A percentile compares a stretch with the other conserved stretches of the same genome.
Conservation (phyloP, 2,888 invertebrate genomes). For the Clostera curtula region DNA sequence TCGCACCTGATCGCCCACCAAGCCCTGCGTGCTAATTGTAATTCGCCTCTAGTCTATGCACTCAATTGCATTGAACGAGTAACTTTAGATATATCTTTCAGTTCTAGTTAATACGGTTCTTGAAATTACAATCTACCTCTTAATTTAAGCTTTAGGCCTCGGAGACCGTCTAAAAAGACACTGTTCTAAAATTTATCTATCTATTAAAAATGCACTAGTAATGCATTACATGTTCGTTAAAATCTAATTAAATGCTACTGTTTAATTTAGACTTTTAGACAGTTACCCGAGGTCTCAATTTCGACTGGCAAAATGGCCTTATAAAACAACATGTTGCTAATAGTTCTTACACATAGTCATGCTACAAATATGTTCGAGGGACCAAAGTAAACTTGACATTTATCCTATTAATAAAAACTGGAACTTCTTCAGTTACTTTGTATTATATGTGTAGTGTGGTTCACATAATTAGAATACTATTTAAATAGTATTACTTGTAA, state of each 20-base stretch:
- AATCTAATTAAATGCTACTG: too few relatives aligned
- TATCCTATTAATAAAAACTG: conserved; percentile 29
- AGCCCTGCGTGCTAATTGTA: conserved; percentile 54
- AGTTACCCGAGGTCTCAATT: too few relatives aligned
- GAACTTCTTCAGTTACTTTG: conserved; percentile 27
- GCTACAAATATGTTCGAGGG: conserved; percentile 30
- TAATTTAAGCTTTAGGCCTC: conserved; percentile 57
- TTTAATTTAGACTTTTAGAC: too few relatives aligned
- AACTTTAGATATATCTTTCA: conserved; percentile 42
- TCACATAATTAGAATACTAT: too few relatives aligned
- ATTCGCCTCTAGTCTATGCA: conserved; percentile 47
- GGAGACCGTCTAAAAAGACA: too few relatives aligned
- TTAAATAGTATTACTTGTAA: too few relatives aligned
- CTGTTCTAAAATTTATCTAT: too few relatives aligned
- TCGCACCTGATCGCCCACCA: too few relatives aligned
- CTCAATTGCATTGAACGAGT: conserved; percentile 40
- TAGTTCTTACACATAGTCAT: conserved; percentile 33
- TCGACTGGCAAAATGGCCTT: conserved; percentile 27
- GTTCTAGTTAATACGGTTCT: conserved; percentile 52
- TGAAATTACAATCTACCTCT: conserved; percentile 73
- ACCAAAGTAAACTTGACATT: conserved; percentile 47
- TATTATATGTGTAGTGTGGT: too few relatives aligned
- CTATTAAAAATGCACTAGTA: too few relatives aligned
- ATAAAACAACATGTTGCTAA: conserved; percentile 21
- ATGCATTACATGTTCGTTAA: too few relatives aligned